Base-by-base conservation (phyloP, 2,113 vertebrate species). In the Ifrita kowaldi region DNA sequence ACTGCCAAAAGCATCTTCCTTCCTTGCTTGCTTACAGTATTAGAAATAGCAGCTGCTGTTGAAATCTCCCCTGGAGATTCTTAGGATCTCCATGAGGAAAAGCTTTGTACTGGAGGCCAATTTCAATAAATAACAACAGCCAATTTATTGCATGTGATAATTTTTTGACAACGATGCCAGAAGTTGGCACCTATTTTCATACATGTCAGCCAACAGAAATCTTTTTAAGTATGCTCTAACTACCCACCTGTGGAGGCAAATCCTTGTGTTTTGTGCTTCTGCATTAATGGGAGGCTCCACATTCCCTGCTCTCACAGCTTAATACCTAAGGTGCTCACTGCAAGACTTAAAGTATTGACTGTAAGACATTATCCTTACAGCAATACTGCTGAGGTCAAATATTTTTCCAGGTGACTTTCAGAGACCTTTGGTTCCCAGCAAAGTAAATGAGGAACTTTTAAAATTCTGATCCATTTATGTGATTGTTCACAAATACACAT, bases 1-100 rank as follows among this genome's bases (percentile, higher is more conserved):
- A 97, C 67, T 91, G 87, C 84, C 93, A 95, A 96, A 96, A 94
- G 62, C 91, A 76, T 95, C 89, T 93, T 97, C 81, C 91, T 96
- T 94, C 84, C 95, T 96, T 91, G 70, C 70, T 96, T 87, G 75
- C 89, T 93, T 84, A 62, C 69, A 96, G 81, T 85, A 84, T 80
- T 91, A 96, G 93, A 91, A 96, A 86, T 63, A 95, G 79, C 96
- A 97, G 95, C 96, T 97, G 95, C 92, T 95, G 85, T 93, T 96
- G 92, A 96, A 96, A 89, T 93, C 89, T 90, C 95, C 84, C 94
- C 96, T 96, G 94, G 91, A 95, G 81, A 96, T 94, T 96, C 94
- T 96, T 85, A 85, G 67, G 57, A 90, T 65, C 41, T 95, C 74
- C 28, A 56, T 18, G n/a, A 87, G 78, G 65, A 94, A 89, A 76